Evolutionary conservation across 2,888 invertebrate species (phyloP).

Genomic region (Chirona hameri): DNA sequence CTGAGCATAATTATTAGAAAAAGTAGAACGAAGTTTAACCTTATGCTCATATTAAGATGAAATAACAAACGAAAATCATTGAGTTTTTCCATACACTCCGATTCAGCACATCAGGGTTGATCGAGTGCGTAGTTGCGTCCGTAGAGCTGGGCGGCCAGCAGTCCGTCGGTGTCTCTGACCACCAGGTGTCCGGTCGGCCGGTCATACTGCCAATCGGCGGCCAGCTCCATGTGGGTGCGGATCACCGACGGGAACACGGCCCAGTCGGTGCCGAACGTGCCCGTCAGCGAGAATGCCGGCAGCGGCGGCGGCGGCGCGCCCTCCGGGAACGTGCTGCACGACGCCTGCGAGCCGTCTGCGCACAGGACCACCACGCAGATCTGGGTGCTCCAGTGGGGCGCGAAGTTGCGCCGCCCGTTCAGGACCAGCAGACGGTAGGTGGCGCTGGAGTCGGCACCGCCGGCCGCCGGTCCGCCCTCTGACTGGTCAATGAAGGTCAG

Average conservation of each 20-base stretch:
- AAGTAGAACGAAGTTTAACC: no score
- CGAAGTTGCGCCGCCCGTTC: background rate
- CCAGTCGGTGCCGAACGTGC: background rate
- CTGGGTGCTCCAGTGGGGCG: background rate
- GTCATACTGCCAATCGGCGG: background rate
- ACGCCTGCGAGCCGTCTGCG: background rate
- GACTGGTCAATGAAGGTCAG: background rate
- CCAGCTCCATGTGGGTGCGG: background rate
- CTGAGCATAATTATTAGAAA: no score
- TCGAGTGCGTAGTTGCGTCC: background rate
- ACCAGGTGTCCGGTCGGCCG: background rate
- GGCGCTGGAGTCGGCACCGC: background rate
- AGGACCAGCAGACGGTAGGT: slow-evolving; percentile 5
- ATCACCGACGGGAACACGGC: background rate
- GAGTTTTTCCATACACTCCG: no score
- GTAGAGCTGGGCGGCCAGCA: background rate
- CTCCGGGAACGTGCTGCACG: background rate
- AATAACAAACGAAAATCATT: no score
- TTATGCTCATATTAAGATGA: no score
- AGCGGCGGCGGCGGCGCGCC: background rate
- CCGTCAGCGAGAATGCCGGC: background rate
- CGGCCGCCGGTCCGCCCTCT: background rate
- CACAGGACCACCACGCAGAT: background rate
- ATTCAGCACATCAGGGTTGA: background rate
- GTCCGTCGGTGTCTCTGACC: background rate